Base-by-base conservation (phyloP, 2,113 vertebrate genomes). In the Pterocles gutturalis region DNA sequence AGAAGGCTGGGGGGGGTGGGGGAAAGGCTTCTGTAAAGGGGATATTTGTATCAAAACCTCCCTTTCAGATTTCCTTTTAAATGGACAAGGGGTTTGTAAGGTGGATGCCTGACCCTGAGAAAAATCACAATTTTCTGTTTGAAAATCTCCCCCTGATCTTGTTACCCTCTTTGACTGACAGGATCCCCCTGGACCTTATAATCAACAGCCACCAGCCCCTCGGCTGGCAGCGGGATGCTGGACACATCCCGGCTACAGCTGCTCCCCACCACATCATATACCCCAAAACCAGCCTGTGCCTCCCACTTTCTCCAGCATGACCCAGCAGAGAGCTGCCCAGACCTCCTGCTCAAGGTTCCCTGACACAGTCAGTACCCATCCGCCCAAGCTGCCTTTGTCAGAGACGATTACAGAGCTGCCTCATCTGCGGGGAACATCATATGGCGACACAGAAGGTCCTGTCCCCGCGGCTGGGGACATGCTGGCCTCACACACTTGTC, bases 351-450 rank as follows among this genome's bases (percentile, higher is more conserved):
- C 36, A 1, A 1, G 28, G 15, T 4, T 18, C 22, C 41, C 41
- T 36, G 66, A 11, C 0, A 0, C 0, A 11, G 48, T 1, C 1
- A 2, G 48, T 3, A 6, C n/a, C 2, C 38, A 38, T 8, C 22
- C 10, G 55, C 66, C 61, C 77, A 33, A 31, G 66, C 72, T 54
- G 31, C 28, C 0, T 60, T 83, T 61, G 58, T 61, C 80, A 61
- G 26, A 24, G 80, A 6, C 22, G 6, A 17, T 77, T 26, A 31
- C 29, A 3, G 58, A 77, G 70, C 58, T 34, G 70, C 81, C 41
- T 26, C 24, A 0, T 13, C 46, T 2, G 1, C 58, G 43, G 43
- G 4, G 15, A 31, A 0, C 1, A 9, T 61, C 58, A 4, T 10
- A 15, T 8, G 57, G 58, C 2, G 5, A 19, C 2, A 31, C 51